phyloP scores from a whole-genome alignment of 2,113 vertebrate species.

The Loxodonta africana region DNA sequence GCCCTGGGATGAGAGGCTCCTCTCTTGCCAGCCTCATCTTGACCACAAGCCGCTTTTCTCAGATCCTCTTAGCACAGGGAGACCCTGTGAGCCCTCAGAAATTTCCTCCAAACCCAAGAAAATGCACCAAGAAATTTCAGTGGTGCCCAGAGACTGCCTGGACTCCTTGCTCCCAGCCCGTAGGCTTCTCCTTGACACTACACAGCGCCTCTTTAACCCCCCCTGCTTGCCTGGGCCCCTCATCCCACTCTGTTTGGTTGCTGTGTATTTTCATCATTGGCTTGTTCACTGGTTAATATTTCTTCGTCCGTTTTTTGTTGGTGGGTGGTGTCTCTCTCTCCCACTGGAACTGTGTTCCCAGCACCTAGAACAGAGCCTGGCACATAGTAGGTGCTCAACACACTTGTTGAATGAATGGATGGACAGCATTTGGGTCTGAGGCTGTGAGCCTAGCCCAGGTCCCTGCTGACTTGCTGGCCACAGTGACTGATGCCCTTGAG shows the following conservation, averaged over 20 bases:
- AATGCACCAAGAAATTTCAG: neutral
- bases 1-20: neutral
- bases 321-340: conserved; percentile 36
- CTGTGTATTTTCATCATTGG: neutral
- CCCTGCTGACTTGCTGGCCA: neutral
- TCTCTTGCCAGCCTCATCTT: neutral
- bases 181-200: neutral
- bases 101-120: neutral
- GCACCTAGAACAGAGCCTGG: neutral
- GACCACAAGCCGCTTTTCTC: neutral
- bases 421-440: neutral
- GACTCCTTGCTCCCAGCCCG: neutral
- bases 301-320: neutral
- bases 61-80: neutral
- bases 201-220: neutral
- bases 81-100: neutral
- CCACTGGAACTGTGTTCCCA: neutral
- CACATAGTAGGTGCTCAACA: neutral
- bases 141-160: neutral
- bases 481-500: neutral
- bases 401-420: neutral
- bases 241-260: neutral
- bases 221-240: neutral
- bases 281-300: neutral
- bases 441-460: neutral